Conservation (phyloP, 2,888 invertebrate genomes). For the Pyrrhosoma nymphula region DNA sequence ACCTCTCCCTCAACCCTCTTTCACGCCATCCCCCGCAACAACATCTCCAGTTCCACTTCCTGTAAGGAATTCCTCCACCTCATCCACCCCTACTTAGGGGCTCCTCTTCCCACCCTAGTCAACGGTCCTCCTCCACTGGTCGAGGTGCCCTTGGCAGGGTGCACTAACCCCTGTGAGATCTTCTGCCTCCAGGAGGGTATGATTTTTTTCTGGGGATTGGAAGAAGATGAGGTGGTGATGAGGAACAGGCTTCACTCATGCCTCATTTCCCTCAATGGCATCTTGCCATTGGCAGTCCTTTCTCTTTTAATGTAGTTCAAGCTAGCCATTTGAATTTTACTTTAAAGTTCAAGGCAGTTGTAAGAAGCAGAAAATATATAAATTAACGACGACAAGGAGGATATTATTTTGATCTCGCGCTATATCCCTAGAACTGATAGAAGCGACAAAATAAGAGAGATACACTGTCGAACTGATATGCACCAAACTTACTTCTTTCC, state of each 20-base stretch:
- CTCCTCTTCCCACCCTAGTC: not conserved
- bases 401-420: too few relatives aligned
- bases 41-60: constrained; percentile 63
- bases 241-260: not conserved
- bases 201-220: not conserved
- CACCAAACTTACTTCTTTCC: too few relatives aligned
- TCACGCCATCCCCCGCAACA: not conserved
- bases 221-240: not conserved
- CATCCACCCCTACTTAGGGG: not conserved
- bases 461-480: too few relatives aligned
- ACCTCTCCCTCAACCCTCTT: not conserved
- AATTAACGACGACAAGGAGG: too few relatives aligned
- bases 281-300: not conserved
- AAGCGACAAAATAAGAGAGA: too few relatives aligned
- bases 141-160: constrained; percentile 48
- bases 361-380: too few relatives aligned
- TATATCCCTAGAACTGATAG: too few relatives aligned
- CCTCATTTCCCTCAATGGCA: not conserved
- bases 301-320: too few relatives aligned
- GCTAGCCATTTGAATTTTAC: too few relatives aligned
- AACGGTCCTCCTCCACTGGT: not conserved
- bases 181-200: not conserved
- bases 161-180: constrained; percentile 47
- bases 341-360: too few relatives aligned
- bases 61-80: constrained; percentile 50